Conservation (phyloP, 2,113 vertebrate genomes). For the Cyanistes caeruleus region DNA sequence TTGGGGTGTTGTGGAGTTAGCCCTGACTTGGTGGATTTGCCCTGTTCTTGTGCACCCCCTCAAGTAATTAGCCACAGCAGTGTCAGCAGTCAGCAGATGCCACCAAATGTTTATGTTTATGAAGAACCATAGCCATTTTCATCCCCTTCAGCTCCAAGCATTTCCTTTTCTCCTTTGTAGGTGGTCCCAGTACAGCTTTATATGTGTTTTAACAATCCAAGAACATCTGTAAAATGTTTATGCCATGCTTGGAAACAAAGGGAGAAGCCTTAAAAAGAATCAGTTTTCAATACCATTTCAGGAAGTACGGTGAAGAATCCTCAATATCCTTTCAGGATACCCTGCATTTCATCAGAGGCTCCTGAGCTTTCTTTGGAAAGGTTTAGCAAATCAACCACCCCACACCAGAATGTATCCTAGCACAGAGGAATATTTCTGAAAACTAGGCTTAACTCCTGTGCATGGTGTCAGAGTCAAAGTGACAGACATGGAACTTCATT, state of each 20-base stretch:
- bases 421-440: not conserved
- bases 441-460: not conserved
- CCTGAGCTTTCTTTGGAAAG: not conserved
- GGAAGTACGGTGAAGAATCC: not conserved
- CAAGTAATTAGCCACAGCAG: not conserved
- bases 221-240: not conserved
- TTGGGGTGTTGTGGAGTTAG: not conserved
- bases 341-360: not conserved
- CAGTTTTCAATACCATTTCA: not conserved
- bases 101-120: fast-evolving
- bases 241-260: not conserved
- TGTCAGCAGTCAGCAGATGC: not conserved
- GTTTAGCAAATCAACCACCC: not conserved
- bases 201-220: not conserved
- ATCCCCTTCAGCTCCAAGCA: not conserved
- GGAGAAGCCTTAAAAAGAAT: not conserved
- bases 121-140: not conserved
- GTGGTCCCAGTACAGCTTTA: not conserved
- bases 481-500: not conserved
- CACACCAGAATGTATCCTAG: not conserved
- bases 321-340: not conserved
- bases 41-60: not conserved
- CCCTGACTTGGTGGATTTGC: fast-evolving
- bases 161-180: not conserved
- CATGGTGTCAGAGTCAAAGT: not conserved